Percentiles rank a stretch among this genome's conserved stretches.
Evolutionary conservation across 2,797 vertebrate genomes (phyloP).

Genomic region (Setipinna tenuifilis): DNA sequence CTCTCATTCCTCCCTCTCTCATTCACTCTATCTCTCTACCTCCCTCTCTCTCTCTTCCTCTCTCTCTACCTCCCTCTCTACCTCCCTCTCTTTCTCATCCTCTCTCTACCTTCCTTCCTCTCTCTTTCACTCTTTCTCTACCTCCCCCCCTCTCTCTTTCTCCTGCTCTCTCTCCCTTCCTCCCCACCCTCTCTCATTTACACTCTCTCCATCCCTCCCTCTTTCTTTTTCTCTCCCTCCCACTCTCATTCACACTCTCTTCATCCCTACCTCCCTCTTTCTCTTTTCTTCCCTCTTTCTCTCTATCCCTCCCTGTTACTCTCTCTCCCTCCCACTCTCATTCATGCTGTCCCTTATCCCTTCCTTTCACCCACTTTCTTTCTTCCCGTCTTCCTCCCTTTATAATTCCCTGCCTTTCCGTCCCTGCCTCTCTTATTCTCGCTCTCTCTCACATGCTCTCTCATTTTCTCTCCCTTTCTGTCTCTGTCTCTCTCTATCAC

Average conservation of each 20-base stretch:
- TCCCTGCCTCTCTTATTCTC: too few species aligned
- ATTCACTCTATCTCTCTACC: too few species aligned
- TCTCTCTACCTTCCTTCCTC: conserved; percentile 40
- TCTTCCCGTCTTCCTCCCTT: conserved; percentile 32
- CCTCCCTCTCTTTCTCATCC: too few species aligned
- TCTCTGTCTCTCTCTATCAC: neutral
- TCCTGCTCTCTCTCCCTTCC: neutral
- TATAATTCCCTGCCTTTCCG: neutral
- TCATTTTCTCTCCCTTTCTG: neutral
- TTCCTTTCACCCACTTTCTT: conserved; percentile 44
- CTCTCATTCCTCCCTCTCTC: too few species aligned
- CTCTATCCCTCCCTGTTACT: neutral
- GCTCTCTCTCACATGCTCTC: neutral
- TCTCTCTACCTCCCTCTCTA: conserved; percentile 48
- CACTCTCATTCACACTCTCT: too few species aligned
- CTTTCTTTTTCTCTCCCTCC: too few species aligned
- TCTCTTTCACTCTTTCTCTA: neutral
- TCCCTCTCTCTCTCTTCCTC: conserved; percentile 10
- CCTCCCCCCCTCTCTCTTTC: too few species aligned
- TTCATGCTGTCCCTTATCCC: conserved; percentile 42
- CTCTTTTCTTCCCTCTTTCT: too few species aligned
- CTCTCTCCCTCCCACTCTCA: too few species aligned
- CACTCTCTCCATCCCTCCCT: too few species aligned
- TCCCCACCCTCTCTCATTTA: too few species aligned
- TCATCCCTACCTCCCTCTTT: too few species aligned